A percentile compares a stretch with the other conserved stretches of the same genome.
Evolutionary conservation across 2,113 vertebrate species (phyloP).

Genomic region (Collichthys lucidus): DNA sequence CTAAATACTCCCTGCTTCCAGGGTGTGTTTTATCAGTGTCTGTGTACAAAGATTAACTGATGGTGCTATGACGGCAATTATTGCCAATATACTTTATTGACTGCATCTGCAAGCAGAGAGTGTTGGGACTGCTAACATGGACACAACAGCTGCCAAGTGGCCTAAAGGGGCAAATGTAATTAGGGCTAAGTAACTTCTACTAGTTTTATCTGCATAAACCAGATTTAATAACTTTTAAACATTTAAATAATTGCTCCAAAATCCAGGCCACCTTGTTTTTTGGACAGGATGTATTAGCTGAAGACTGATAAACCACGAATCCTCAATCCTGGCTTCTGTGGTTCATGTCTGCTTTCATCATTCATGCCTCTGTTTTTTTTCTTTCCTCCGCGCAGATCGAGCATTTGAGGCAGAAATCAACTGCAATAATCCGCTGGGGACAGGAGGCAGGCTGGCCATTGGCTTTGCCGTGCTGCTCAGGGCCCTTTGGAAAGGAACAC

Average conservation of each 20-base stretch:
- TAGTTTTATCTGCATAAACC: not conserved
- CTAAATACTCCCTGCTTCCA: not conserved
- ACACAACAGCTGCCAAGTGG: not conserved
- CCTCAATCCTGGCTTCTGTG: not conserved
- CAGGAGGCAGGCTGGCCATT: constrained; percentile 93
- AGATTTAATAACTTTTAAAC: not conserved
- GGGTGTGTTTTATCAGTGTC: constrained; percentile 11
- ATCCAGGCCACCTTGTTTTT: constrained; percentile 19
- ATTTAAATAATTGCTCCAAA: not conserved
- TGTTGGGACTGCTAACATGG: not conserved
- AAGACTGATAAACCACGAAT: not conserved
- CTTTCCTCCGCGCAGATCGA: constrained; percentile 83
- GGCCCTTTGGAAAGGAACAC: constrained; percentile 96
- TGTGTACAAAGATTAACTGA: not conserved
- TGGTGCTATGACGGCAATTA: not conserved
- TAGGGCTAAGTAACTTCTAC: not conserved
- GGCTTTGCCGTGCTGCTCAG: constrained; percentile 95
- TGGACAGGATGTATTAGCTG: not conserved
- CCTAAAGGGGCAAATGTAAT: constrained; percentile 17
- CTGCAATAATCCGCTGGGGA: constrained; percentile 95
- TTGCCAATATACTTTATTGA: not conserved
- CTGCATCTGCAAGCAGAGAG: not conserved
- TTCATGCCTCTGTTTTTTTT: not conserved
- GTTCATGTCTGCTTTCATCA: not conserved
- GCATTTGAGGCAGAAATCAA: constrained; percentile 97